Conservation (phyloP, 2,888 invertebrate species). For the Amaurobius ferox region DNA sequence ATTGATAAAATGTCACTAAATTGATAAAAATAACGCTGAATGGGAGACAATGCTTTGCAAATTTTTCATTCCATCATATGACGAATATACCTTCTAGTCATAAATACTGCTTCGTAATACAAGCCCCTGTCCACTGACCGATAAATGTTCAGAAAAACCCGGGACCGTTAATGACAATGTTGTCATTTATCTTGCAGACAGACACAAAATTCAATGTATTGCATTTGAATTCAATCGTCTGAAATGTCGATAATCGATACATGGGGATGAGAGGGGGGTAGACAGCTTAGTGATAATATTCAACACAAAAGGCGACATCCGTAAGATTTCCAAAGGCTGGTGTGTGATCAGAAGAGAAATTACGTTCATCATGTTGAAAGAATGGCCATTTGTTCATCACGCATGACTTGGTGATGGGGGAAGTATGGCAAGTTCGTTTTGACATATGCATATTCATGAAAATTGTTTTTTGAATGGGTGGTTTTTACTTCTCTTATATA, state of each 20-base stretch:
- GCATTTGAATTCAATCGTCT: conserved; percentile 12
- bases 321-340: not conserved
- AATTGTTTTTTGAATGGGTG: too few relatives aligned
- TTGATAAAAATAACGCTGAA: too few relatives aligned
- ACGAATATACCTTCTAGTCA: too few relatives aligned
- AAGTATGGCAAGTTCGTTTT: not conserved
- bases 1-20: too few relatives aligned
- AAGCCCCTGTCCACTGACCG: too few relatives aligned
- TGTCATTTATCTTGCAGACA: too few relatives aligned
- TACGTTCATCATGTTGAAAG: not conserved
- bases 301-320: not conserved
- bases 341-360: not conserved
- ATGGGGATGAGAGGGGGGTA: not conserved
- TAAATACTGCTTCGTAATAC: too few relatives aligned
- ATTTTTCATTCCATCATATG: too few relatives aligned
- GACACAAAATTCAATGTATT: conserved; percentile 3
- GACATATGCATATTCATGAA: not conserved
- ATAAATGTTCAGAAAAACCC: too few relatives aligned
- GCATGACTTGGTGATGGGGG: not conserved
- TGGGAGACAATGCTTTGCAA: too few relatives aligned
- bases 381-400: not conserved
- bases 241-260: not conserved
- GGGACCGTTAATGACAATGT: too few relatives aligned
- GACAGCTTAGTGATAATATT: conserved; percentile 6
- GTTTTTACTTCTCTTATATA: too few relatives aligned